Base-by-base conservation (phyloP, 2,888 invertebrate species). In the Megaustenia siamemsis region DNA sequence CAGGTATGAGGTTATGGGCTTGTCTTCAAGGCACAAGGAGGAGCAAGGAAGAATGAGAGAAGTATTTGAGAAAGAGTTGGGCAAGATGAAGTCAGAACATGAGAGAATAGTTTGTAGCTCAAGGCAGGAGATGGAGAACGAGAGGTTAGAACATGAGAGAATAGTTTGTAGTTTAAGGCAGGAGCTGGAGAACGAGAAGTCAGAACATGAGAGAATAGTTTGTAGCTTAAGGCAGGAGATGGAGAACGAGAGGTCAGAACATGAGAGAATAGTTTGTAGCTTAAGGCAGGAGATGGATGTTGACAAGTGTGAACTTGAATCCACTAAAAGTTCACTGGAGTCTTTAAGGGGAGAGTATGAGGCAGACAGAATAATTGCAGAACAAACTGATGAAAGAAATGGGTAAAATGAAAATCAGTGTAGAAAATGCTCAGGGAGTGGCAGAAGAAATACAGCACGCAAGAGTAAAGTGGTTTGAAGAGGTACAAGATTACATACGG, bases 401-500 rank as follows among this genome's bases (percentile, higher is more conserved):
- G 32, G 68, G 40, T 10, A n/a, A 28, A 32, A 40, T 81, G 68
- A 77, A 56, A 49, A 43, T 32, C 5, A 75, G 28, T 28, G 10
- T 63, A 12, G 15, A 1, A n/a, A 43, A 71, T 53, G 60, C 69
- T n/a, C 76, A 82, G 18, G 40, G 66, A 8, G n/a, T 73, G 35
- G 56, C 28, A 35, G 76, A 71, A n/a, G 32, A 53, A 53, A n/a
- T 85, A 15, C 53, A 80, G 32, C 75, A 43, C n/a, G 38, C 35
- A 40, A 71, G 73, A 66, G 28, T 12, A 0, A 49, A 56, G 38
- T 85, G 85, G 80, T 69, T 85, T 32, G 24, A 69, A 38, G 81
- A 85, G 1, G 81, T 69, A 40, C 66, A 81, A 21, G 69, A 60
- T 10, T 85, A 85, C 38, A 77, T 85, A 35, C 53, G 49, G 4